Conservation (phyloP, 2,113 vertebrate species). For the Synodontis membranacea region DNA sequence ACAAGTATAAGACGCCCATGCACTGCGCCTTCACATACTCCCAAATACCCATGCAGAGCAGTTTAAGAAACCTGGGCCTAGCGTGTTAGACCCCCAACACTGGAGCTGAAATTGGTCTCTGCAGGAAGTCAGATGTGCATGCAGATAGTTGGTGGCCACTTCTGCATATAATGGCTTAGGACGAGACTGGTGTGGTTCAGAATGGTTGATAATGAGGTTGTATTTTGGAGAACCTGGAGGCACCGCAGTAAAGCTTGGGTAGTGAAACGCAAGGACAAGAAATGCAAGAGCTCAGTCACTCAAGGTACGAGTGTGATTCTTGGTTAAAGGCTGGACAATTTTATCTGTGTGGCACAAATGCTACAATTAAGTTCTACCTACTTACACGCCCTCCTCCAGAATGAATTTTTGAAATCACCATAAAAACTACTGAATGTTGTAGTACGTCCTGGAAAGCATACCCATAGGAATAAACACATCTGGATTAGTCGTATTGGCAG, state of each 20-base stretch:
- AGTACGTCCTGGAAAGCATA: neutral
- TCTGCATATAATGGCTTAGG: neutral
- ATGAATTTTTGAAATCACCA: neutral
- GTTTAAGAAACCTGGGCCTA: neutral
- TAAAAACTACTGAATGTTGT: neutral
- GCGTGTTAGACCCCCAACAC: conserved; percentile 2
- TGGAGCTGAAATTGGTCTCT: conserved; percentile 6
- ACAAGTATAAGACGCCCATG: neutral
- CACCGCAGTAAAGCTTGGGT: neutral
- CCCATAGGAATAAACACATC: neutral
- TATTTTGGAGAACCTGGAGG: neutral
- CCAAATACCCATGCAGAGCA: neutral
- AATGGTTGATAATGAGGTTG: conserved; percentile 4
- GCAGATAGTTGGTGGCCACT: neutral
- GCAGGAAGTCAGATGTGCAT: conserved; percentile 14
- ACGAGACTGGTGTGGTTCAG: neutral
- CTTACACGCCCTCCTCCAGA: neutral
- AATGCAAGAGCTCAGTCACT: neutral
- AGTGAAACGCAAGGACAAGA: neutral
- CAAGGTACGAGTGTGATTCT: neutral
- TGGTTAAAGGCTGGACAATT: neutral
- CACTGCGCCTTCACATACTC: neutral
- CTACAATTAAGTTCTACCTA: neutral
- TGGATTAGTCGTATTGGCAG: neutral
- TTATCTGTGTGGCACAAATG: neutral